Conservation (phyloP, 2,113 vertebrate species). For the Edolisoma coerulescens region DNA sequence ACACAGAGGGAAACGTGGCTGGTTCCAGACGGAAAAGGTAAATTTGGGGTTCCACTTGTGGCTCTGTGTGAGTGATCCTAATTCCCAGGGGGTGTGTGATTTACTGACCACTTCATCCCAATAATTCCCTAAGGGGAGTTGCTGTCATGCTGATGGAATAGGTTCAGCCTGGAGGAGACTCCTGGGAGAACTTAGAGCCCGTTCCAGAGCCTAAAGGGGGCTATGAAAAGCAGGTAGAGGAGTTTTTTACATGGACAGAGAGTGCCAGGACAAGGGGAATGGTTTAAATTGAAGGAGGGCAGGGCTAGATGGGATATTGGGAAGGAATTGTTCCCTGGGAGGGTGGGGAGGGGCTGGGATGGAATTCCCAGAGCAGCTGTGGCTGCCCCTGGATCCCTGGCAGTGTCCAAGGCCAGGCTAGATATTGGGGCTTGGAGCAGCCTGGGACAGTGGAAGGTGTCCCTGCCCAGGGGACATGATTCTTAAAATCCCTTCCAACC, state of each 20-base stretch:
- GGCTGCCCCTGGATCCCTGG: neutral
- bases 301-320: rapidly evolving
- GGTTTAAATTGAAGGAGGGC: neutral
- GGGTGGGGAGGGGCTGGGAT: neutral
- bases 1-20: neutral
- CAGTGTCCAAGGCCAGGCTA: neutral
- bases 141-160: neutral
- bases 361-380: neutral
- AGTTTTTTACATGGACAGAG: neutral
- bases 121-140: neutral
- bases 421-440: neutral
- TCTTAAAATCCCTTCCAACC: neutral
- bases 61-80: neutral
- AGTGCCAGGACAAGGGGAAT: neutral
- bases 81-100: neutral
- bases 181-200: neutral
- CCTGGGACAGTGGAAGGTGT: neutral
- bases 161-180: neutral
- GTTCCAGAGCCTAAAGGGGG: neutral
- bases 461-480: neutral
- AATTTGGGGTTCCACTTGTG: neutral
- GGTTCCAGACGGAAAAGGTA: neutral
- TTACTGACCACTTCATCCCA: neutral
- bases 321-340: neutral
- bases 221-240: neutral